Evolutionary conservation across 2,888 invertebrate species (phyloP).

Genomic region (Athrips mouffetella): DNA sequence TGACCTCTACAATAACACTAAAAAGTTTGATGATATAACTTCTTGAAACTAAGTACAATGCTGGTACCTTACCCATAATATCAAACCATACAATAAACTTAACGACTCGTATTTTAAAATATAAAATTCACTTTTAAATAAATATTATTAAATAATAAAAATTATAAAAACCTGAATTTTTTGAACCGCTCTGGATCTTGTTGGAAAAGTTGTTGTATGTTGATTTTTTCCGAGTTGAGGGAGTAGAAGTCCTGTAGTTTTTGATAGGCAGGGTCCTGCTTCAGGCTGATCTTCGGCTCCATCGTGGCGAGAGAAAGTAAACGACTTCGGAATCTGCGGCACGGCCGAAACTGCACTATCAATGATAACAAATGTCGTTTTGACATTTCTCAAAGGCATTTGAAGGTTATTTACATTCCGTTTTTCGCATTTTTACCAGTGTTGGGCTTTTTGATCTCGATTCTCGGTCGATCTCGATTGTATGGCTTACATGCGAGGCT

Average conservation of each 20-base stretch:
- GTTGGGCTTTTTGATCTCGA: too few species aligned
- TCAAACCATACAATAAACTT: not conserved
- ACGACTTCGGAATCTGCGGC: constrained; percentile 35
- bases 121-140: too few species aligned
- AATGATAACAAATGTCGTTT: constrained; percentile 64
- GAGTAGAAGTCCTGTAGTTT: constrained; percentile 87
- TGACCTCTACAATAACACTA: constrained; percentile 50
- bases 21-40: constrained; percentile 33
- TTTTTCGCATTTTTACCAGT: constrained; percentile 4
- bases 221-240: constrained; percentile 83
- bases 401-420: constrained; percentile 58
- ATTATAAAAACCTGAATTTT: constrained; percentile 86
- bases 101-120: too few species aligned
- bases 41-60: constrained; percentile 11
- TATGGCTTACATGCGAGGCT: too few species aligned
- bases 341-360: constrained; percentile 38
- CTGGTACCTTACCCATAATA: not conserved
- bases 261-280: constrained; percentile 83
- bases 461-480: too few species aligned
- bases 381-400: constrained; percentile 70
- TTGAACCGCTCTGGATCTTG: constrained; percentile 89
- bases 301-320: constrained; percentile 48
- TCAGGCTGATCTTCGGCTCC: constrained; percentile 66
- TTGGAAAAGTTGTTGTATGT: constrained; percentile 90
- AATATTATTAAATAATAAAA: constrained; percentile 11